These are phyloP conservation scores for Cirrhinus molitorella DNA, from an alignment of 2,797 vertebrate species.

Conservation along the genomic window DNA sequence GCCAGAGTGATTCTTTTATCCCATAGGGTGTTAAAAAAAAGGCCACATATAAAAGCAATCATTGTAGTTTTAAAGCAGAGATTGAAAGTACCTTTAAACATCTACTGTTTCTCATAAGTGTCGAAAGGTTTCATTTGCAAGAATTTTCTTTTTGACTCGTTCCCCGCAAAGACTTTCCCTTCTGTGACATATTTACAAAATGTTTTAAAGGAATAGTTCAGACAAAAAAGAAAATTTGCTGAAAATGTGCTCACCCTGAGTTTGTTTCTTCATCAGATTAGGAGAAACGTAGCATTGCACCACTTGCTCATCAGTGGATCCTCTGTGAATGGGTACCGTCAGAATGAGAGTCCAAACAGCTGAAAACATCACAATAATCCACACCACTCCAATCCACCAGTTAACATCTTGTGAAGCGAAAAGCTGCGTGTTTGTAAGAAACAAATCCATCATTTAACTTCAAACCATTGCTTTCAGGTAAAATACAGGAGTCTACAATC, in stretches of 20 bases:
- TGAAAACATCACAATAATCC: not conserved
- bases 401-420: too few relatives aligned
- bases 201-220: not conserved
- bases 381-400: too few relatives aligned
- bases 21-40: not conserved
- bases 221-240: not conserved
- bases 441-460: too few relatives aligned
- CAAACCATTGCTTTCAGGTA: too few relatives aligned
- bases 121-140: not conserved
- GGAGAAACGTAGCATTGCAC: not conserved
- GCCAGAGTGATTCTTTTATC: not conserved
- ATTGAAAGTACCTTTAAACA: not conserved
- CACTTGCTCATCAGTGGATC: not conserved
- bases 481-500: too few relatives aligned
- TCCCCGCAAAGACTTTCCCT: not conserved
- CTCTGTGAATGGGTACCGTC: not conserved
- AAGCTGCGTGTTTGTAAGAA: too few relatives aligned
- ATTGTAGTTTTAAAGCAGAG: not conserved
- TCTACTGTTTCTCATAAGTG: conserved; percentile 10
- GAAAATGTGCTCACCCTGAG: not conserved
- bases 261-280: not conserved
- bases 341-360: not conserved
- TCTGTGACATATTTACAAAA: not conserved
- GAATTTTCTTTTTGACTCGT: not conserved
- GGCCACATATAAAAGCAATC: not conserved